Evolutionary conservation across 2,888 invertebrate genomes (phyloP).

Genomic region (Tricholauxania praeusta): DNA sequence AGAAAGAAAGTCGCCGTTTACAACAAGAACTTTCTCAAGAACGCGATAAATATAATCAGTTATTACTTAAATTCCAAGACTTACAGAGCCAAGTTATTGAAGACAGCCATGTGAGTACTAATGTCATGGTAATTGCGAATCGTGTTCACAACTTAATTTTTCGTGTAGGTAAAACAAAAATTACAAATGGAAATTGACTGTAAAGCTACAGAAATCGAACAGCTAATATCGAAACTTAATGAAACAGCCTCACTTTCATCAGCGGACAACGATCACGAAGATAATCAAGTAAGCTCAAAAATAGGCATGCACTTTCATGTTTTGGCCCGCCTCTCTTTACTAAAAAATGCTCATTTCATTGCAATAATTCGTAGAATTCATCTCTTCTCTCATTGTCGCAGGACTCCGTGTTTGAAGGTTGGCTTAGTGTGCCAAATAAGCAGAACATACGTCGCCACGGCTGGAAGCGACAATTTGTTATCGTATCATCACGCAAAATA

Average conservation of each 20-base stretch:
- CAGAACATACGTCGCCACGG: constrained; percentile 96
- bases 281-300: constrained; percentile 68
- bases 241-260: constrained; percentile 94
- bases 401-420: constrained; percentile 90
- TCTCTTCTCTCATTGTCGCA: constrained; percentile 64
- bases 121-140: not conserved
- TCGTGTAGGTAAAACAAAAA: constrained; percentile 71
- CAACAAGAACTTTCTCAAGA: constrained; percentile 95
- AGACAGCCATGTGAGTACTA: constrained; percentile 76
- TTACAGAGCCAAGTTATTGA: constrained; percentile 84
- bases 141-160: not conserved
- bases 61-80: constrained; percentile 88
- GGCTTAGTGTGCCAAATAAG: constrained; percentile 95
- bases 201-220: constrained; percentile 96
- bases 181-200: constrained; percentile 97
- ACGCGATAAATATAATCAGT: constrained; percentile 92
- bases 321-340: constrained; percentile 23
- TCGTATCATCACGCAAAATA: constrained; percentile 96
- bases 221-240: constrained; percentile 86
- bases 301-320: constrained; percentile 16
- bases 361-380: constrained; percentile 54
- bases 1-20: constrained; percentile 93
- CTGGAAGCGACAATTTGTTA: constrained; percentile 97
- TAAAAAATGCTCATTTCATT: constrained; percentile 32
- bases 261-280: constrained; percentile 87